Evolutionary conservation across 2,888 invertebrate genomes (phyloP).

Genomic region (Pecten maximus): DNA sequence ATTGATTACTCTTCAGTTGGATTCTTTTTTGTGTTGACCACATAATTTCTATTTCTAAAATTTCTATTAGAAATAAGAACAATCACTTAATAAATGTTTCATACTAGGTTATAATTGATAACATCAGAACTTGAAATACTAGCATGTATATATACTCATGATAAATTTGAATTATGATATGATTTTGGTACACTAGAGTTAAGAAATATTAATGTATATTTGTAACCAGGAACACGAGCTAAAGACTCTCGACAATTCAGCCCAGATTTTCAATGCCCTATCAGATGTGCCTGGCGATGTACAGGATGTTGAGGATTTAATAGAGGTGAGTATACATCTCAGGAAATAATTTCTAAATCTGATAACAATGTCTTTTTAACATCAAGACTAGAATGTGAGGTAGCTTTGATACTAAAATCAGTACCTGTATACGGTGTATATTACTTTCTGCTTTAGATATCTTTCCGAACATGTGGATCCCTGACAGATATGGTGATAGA

Average conservation of each 20-base stretch:
- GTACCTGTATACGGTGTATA: not conserved
- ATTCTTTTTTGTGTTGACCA: too few species aligned
- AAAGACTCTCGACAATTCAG: constrained; percentile 94
- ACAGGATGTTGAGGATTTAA: constrained; percentile 93
- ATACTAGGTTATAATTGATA: too few species aligned
- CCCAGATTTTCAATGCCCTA: constrained; percentile 98
- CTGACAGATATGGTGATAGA: constrained; percentile 92
- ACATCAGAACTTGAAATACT: too few species aligned
- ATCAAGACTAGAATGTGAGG: not conserved
- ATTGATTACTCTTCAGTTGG: too few species aligned
- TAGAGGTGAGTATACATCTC: constrained; percentile 86
- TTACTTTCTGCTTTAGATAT: constrained; percentile 83
- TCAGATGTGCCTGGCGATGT: constrained; percentile 96
- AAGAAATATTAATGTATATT: not conserved
- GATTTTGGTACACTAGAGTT: too few species aligned
- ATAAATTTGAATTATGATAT: too few species aligned
- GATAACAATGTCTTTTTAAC: too few species aligned
- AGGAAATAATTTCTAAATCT: not conserved
- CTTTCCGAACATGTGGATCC: constrained; percentile 90
- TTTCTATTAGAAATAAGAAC: too few species aligned
- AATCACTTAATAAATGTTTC: too few species aligned
- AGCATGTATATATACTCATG: too few species aligned
- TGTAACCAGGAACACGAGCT: constrained; percentile 88
- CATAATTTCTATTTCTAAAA: too few species aligned
- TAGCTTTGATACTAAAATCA: not conserved